Evolutionary conservation across 2,888 invertebrate species (phyloP), one percentile per base, ranked within the genome.

Genomic region (Leptopilina drosophilae): DNA sequence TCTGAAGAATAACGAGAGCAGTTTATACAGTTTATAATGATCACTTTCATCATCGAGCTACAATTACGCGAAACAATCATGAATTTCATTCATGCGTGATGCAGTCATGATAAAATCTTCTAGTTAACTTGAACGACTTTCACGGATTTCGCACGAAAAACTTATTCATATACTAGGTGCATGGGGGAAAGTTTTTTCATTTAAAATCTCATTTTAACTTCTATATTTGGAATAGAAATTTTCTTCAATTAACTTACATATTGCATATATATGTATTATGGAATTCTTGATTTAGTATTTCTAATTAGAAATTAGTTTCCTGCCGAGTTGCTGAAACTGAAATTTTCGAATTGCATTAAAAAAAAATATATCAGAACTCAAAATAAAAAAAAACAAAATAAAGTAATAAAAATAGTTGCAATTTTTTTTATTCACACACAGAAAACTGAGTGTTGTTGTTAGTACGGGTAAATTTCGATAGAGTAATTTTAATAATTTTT

Each of bases 51-150:
- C 33, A 33, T 46, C 11, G 49, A 49, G 49, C 12, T 49, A 49
- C 8, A 26, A 53, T 20, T 69, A 6, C 20, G 14, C 46, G 20
- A 69, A 53, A 69, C 53, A 33, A 69, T 53, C 26, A 20, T 67
- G 20, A 11, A 49, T 49, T 67, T 26, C 53, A 33, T 15, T 26
- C 12, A 49, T 49, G 49, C 49, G 49, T 49, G 49, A 4, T 12
- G 11, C 11, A 49, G 49, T 49, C 49, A 11, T 8, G 69, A 69
- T 53, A 53, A 69, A 49, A 53, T 67, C 69, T 69, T 49, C 14
- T n/a, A 15, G 49, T 49, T 49, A 49, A 49, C 49, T 49, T 11
- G 11, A 49, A 49, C 49, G 9, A 62, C 15, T 62, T 62, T 7
- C 7, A 9, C 62, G 5, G 5, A 15, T 62, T 62, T 15, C 62